Conservation (phyloP, 2,113 vertebrate species). For the Scortum barcoo region DNA sequence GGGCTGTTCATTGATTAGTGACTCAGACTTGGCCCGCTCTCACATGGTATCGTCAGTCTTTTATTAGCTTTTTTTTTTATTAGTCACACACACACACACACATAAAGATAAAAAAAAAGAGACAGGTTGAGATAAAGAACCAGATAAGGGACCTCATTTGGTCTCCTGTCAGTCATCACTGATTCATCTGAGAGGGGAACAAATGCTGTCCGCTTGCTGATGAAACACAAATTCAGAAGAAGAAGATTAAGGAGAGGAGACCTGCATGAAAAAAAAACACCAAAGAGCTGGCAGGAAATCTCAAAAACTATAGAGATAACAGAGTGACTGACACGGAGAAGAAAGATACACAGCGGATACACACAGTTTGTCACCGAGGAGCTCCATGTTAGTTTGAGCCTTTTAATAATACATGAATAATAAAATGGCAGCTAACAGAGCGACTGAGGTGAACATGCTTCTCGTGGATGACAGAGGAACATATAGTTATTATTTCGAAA, state of each 20-base stretch:
- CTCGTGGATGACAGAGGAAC: not conserved
- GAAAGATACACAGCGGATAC: not conserved
- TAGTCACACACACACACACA: not conserved
- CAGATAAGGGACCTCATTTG: slow-evolving; percentile 27
- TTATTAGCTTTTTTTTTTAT: too few species aligned
- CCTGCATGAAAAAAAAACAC: not conserved
- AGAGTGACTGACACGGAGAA: not conserved
- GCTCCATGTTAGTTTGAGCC: not conserved
- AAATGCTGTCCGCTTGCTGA: not conserved
- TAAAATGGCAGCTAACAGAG: not conserved
- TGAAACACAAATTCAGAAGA: not conserved
- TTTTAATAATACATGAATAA: not conserved
- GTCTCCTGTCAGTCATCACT: slow-evolving; percentile 23
- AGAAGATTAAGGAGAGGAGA: slow-evolving; percentile 13
- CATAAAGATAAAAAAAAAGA: not conserved
- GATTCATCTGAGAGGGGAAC: slow-evolving; percentile 16
- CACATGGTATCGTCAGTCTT: not conserved
- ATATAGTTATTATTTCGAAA: not conserved
- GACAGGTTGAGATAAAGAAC: slow-evolving; percentile 1
- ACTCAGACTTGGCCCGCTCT: slow-evolving; percentile 16
- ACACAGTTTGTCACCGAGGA: not conserved
- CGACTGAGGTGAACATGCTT: not conserved
- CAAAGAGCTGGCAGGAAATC: not conserved
- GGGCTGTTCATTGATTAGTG: slow-evolving; percentile 40
- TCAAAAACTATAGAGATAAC: not conserved